A percentile compares a stretch with the other conserved stretches of the same genome.
Evolutionary conservation across 1,140 invertebrate genomes (phyloP).

Genomic region (Neelides sp.): DNA sequence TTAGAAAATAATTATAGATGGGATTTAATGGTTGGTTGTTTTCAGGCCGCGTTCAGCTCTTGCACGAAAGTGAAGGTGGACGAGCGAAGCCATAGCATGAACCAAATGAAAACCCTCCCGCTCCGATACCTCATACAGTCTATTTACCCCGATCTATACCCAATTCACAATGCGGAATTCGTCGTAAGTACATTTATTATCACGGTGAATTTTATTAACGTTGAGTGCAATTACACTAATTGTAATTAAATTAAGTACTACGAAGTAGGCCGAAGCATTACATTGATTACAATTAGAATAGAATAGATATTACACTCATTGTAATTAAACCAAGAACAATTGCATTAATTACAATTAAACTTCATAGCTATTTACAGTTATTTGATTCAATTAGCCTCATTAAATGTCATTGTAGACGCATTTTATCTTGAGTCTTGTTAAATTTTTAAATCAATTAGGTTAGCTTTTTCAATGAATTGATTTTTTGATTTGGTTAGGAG

Average conservation of each 20-base stretch:
- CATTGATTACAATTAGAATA: too few species aligned
- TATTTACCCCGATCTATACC: slow-evolving; percentile 89
- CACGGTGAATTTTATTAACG: slow-evolving; percentile 20
- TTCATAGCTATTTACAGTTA: too few species aligned
- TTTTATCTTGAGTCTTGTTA: too few species aligned
- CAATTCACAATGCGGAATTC: slow-evolving; percentile 63
- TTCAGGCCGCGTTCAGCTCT: slow-evolving; percentile 68
- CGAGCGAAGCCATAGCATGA: slow-evolving; percentile 85
- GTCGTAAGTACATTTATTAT: slow-evolving; percentile 39
- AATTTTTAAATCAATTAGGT: too few species aligned
- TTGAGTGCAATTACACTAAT: neutral
- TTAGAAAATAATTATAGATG: slow-evolving; percentile 5
- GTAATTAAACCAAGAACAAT: slow-evolving; percentile 10
- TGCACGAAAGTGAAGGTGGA: slow-evolving; percentile 77
- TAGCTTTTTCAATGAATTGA: too few species aligned
- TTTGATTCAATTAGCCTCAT: too few species aligned
- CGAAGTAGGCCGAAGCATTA: too few species aligned
- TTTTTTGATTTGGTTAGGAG: too few species aligned
- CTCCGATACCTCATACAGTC: slow-evolving; percentile 63
- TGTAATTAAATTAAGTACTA: neutral
- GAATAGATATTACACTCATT: too few species aligned
- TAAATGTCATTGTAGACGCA: too few species aligned
- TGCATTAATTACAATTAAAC: too few species aligned
- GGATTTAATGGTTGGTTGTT: slow-evolving; percentile 17
- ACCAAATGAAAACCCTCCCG: slow-evolving; percentile 81